Evolutionary conservation across 2,888 invertebrate genomes (phyloP).

Genomic region (Emmelina monodactyla): DNA sequence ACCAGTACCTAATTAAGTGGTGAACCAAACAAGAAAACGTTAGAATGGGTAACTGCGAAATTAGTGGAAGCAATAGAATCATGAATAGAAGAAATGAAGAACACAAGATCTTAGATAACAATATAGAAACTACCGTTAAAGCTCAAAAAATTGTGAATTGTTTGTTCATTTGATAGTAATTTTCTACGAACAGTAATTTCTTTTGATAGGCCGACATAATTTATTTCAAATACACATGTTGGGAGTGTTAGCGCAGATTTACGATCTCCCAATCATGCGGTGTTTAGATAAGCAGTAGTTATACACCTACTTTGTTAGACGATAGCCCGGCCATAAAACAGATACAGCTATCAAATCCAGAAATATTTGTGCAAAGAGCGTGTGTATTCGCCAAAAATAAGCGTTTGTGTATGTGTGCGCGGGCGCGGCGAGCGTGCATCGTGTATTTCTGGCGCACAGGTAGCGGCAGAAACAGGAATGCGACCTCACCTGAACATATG

Average conservation of each 20-base stretch:
- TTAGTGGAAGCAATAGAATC: slow-evolving; percentile 25
- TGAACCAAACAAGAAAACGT: slow-evolving; percentile 58
- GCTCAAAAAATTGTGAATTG: too few relatives aligned
- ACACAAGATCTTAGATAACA: too few relatives aligned
- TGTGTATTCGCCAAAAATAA: slow-evolving; percentile 32
- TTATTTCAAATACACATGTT: too few relatives aligned
- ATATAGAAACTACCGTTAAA: too few relatives aligned
- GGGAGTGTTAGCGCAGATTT: too few relatives aligned
- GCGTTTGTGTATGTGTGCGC: slow-evolving; percentile 23
- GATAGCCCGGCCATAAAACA: slow-evolving; percentile 12
- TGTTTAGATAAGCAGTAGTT: too few relatives aligned
- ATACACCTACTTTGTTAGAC: too few relatives aligned
- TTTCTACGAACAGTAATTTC: too few relatives aligned
- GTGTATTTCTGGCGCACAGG: slow-evolving; percentile 61
- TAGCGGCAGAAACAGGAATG: slow-evolving; percentile 53
- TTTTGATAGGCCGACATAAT: too few relatives aligned
- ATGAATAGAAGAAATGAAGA: too few relatives aligned
- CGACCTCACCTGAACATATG: slow-evolving; percentile 63
- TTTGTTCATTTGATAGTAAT: too few relatives aligned
- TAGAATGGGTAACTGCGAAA: slow-evolving; percentile 45
- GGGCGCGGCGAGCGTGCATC: slow-evolving; percentile 32
- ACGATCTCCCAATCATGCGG: too few relatives aligned
- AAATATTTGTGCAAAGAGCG: slow-evolving; percentile 25
- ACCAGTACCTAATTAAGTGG: slow-evolving; percentile 65
- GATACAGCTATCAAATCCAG: slow-evolving; percentile 22